phyloP scores from a whole-genome alignment of 2,113 vertebrate genomes.

The Pogona vitticeps region DNA sequence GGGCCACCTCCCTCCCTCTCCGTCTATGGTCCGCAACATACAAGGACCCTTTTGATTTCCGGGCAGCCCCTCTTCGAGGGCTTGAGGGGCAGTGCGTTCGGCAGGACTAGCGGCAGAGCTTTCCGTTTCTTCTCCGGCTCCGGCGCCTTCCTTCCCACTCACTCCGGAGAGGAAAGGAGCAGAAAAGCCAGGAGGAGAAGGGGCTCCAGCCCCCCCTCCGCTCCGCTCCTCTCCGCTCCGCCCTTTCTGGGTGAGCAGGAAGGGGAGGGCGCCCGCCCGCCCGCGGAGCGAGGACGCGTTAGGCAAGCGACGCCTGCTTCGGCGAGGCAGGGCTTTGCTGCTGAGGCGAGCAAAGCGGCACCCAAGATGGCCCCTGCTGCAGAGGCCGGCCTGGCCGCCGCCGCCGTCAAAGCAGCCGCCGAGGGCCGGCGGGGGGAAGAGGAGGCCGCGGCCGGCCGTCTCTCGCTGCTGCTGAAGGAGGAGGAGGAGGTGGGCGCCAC shows the following conservation, averaged over 20 bases:
- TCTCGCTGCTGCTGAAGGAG: conserved; percentile 9
- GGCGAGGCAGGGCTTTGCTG: conserved; percentile 42
- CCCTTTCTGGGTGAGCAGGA: neutral
- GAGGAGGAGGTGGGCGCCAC: conserved; percentile 44
- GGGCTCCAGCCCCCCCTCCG: neutral
- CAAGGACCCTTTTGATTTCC: too few relatives aligned
- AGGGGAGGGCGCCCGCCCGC: conserved; percentile 26
- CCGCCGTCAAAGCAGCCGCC: conserved; percentile 64
- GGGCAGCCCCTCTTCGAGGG: too few relatives aligned
- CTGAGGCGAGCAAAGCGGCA: conserved; percentile 58
- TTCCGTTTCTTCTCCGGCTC: too few relatives aligned
- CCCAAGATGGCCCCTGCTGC: conserved; percentile 83
- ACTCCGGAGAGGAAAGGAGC: too few relatives aligned
- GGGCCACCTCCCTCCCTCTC: too few relatives aligned
- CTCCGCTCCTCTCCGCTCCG: too few relatives aligned
- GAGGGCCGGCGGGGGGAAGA: conserved; percentile 54
- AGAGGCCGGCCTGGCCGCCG: conserved; percentile 56
- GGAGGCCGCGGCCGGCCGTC: conserved; percentile 55
- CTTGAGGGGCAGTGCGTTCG: too few relatives aligned
- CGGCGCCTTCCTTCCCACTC: too few relatives aligned
- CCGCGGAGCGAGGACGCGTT: neutral
- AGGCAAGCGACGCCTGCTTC: conserved; percentile 32
- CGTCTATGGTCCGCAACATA: too few relatives aligned
- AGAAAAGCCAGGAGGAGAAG: neutral
- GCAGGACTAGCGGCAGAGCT: too few relatives aligned